phyloP scores from a whole-genome alignment of 2,113 vertebrate species.

The Nettapus auritus region DNA sequence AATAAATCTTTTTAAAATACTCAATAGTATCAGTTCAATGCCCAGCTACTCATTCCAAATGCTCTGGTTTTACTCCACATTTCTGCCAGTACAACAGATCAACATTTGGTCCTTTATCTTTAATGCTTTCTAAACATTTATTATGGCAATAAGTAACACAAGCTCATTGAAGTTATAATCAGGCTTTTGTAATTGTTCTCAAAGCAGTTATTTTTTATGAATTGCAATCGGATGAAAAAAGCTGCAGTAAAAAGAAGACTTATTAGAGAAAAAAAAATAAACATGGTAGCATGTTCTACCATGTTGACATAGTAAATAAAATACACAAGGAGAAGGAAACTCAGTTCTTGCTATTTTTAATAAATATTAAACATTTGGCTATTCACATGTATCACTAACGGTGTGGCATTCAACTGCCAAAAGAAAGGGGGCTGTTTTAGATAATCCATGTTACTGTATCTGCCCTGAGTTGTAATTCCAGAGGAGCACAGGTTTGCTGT shows the following conservation, averaged over 20 bases:
- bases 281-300: background rate
- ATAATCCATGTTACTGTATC: background rate
- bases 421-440: background rate
- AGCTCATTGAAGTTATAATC: background rate
- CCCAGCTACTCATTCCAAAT: background rate
- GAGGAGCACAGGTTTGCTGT: background rate
- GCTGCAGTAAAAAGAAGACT: background rate
- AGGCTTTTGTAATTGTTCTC: background rate
- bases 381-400: background rate
- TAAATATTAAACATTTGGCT: background rate
- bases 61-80: background rate
- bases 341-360: background rate
- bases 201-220: background rate
- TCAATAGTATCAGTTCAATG: background rate
- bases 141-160: background rate
- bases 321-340: background rate
- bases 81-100: background rate
- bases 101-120: background rate
- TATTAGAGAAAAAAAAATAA: background rate
- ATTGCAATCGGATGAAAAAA: background rate
- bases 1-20: background rate
- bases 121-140: background rate
- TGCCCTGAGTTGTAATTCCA: background rate
- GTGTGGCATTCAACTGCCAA: background rate
- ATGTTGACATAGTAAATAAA: background rate